Evolutionary conservation across 2,797 vertebrate genomes (phyloP).

Genomic region (Tauraco hartlaubi): DNA sequence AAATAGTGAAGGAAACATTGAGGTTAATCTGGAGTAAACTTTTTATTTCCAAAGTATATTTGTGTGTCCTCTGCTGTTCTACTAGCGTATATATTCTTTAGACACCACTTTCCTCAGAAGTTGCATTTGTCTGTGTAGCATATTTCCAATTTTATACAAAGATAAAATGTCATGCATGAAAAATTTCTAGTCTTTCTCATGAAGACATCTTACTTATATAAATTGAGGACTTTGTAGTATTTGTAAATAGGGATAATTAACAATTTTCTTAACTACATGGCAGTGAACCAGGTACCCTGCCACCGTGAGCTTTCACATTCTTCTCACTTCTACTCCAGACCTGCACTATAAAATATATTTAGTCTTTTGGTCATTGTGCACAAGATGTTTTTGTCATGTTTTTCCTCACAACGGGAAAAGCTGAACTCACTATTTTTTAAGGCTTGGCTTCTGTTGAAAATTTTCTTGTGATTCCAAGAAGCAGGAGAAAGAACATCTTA

Average conservation of each 20-base stretch:
- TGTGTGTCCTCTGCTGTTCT: neutral
- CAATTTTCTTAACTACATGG: neutral
- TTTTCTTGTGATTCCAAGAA: neutral
- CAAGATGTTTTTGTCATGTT: neutral
- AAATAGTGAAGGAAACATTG: neutral
- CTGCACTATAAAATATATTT: neutral
- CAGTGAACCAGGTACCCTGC: neutral
- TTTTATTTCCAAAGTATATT: neutral
- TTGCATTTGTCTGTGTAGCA: neutral
- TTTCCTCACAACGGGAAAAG: neutral
- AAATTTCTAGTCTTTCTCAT: neutral
- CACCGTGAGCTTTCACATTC: neutral
- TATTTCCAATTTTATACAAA: neutral
- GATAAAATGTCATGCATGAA: neutral
- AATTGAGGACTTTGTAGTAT: neutral
- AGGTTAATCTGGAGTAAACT: neutral
- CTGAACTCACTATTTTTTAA: neutral
- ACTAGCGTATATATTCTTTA: neutral
- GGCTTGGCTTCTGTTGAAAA: neutral
- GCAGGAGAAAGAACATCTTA: neutral
- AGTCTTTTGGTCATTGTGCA: neutral
- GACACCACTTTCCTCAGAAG: neutral
- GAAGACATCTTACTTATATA: neutral
- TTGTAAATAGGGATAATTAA: neutral
- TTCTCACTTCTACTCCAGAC: neutral